Conservation (phyloP, 2,888 invertebrate genomes). For the Nomada fucata region DNA sequence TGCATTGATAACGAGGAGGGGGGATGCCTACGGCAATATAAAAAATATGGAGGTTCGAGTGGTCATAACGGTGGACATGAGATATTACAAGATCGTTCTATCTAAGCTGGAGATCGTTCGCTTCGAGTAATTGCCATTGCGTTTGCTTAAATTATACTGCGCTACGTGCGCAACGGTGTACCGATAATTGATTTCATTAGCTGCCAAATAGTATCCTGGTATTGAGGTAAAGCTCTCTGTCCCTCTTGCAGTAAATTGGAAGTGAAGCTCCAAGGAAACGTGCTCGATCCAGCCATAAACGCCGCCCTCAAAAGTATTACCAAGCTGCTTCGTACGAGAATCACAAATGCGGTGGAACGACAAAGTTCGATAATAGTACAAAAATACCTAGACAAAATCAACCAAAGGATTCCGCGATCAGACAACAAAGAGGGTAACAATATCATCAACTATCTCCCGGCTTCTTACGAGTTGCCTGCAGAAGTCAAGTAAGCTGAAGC, state of each 20-base stretch:
- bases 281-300: conserved; percentile 66
- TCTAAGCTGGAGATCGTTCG: conserved; percentile 58
- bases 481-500: too few relatives aligned
- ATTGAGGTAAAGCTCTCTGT: too few relatives aligned
- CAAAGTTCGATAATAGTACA: not conserved
- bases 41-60: conserved; percentile 52
- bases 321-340: conserved; percentile 30
- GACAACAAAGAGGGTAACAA: not conserved
- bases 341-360: conserved; percentile 27
- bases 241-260: conserved; percentile 58
- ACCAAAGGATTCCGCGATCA: conserved; percentile 6
- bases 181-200: too few relatives aligned
- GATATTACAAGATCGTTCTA: conserved; percentile 49
- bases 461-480: not conserved
- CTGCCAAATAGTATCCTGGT: too few relatives aligned
- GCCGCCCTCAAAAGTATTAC: conserved; percentile 48
- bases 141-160: not conserved
- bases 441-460: not conserved
- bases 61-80: conserved; percentile 53
- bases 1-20: conserved; percentile 60
- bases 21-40: conserved; percentile 65
- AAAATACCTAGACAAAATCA: not conserved
- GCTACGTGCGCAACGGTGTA: too few relatives aligned
- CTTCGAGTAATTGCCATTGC: conserved; percentile 66
- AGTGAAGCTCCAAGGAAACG: conserved; percentile 67